Base-by-base conservation (phyloP, 2,113 vertebrate genomes). In the Papio anubis region DNA sequence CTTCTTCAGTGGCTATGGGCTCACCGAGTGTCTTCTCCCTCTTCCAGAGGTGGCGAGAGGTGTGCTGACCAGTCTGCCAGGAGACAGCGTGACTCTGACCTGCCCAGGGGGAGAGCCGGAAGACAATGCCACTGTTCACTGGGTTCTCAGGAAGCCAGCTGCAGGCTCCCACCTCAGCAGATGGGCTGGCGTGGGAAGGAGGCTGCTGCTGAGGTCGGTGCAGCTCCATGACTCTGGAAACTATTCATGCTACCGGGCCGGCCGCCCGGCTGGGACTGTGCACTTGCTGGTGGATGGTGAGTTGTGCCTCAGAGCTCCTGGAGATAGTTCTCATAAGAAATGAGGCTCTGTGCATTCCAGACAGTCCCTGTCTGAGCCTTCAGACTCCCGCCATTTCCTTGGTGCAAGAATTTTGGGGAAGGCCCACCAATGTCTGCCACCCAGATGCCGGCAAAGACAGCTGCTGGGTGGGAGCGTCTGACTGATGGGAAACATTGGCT, bases 241-340 rank as follows among this genome's bases (percentile, higher is more conserved):
- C 90, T 99, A 99, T 72, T 87, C 91, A 0, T 99, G 99, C 96
- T 97, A 66, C 0, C 7, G 1, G 32, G 96, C 92, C 0, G 88
- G 75, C 3, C 96, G 0, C 6, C 40, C 0, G 0, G 85, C 88
- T 0, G 97, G 96, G 14, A 87, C 92, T 1, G 84, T 98, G 86
- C 93, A 2, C 3, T 84, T 99, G 87, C 90, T 98, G 70, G 98
- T 99, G 38, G 98, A 98, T 59, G 99, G 99, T 99, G 96, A 98
- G 98, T 84, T 0, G 18, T 0, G 1, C 6, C 1, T 6, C 72
- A 0, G 43, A 17, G 88, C 40, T 43, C 59, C 55, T 5, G 4
- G 23, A 18, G 35, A 6, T 40, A 5, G 1, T 13, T 11, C 78
- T 35, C 1, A 0, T 61, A 5, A 52, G 79, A 90, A 81, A 45